These are phyloP conservation scores for Rhodinocichla rosea DNA, from an alignment of 2,113 vertebrate genomes.

Conservation along the genomic window DNA sequence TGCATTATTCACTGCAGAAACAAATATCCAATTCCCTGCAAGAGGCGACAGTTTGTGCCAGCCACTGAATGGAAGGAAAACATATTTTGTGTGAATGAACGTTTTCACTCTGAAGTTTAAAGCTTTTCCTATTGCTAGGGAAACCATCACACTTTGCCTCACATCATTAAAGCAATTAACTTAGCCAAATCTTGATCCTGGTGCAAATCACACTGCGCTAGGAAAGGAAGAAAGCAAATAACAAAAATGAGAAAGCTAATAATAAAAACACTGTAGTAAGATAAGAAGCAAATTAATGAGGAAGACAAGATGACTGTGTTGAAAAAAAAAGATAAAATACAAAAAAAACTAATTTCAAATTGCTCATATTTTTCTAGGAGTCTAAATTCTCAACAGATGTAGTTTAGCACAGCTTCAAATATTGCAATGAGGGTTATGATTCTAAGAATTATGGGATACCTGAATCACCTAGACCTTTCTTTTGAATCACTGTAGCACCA, in stretches of 20 bases:
- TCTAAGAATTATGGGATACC: neutral
- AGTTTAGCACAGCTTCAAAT: neutral
- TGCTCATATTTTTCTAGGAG: neutral
- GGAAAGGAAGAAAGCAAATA: neutral
- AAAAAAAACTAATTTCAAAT: neutral
- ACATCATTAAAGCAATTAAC: rapidly evolving
- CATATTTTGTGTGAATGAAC: neutral
- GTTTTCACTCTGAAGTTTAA: neutral
- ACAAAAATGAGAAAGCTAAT: neutral
- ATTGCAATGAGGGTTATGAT: neutral
- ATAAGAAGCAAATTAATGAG: neutral
- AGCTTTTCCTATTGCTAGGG: neutral
- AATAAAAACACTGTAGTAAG: neutral
- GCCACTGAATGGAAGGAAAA: neutral
- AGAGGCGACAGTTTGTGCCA: neutral
- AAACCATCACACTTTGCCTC: neutral
- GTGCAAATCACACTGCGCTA: neutral
- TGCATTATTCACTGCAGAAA: neutral
- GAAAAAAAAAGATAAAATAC: neutral
- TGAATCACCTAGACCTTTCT: neutral
- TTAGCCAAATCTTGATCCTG: neutral
- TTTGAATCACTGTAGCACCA: neutral
- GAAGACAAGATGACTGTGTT: neutral
- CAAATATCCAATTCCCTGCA: neutral
- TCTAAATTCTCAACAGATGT: neutral